Percentiles rank a stretch among this genome's conserved stretches.
Evolutionary conservation across 2,888 invertebrate genomes (phyloP).

Genomic region (Globia sparganii): DNA sequence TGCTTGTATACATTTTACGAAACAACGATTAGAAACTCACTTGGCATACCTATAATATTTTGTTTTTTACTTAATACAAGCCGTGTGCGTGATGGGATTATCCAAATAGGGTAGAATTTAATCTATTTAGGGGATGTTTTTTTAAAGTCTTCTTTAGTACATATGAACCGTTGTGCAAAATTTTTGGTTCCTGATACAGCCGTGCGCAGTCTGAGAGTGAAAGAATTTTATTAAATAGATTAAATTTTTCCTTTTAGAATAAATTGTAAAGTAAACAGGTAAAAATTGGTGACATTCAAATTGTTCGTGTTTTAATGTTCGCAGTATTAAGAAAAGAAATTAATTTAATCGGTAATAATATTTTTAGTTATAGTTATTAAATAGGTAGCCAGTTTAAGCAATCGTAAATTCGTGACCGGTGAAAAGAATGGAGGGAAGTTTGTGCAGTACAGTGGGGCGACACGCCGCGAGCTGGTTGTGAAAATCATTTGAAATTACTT

Average conservation of each 20-base stretch:
- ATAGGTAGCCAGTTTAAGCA: background rate
- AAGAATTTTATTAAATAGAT: background rate
- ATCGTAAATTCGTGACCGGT: too few species aligned
- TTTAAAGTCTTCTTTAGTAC: too few species aligned
- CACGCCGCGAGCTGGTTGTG: background rate
- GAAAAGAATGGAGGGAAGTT: background rate
- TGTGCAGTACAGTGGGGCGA: background rate
- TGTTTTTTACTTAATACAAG: background rate
- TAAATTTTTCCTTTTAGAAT: background rate
- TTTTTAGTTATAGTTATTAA: background rate
- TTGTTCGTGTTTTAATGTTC: background rate
- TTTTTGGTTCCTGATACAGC: too few species aligned
- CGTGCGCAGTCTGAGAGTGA: background rate
- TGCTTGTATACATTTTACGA: too few species aligned
- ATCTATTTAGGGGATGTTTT: background rate
- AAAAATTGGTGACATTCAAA: background rate
- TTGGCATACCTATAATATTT: background rate
- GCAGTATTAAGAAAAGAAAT: background rate
- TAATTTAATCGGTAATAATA: background rate
- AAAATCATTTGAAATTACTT: background rate
- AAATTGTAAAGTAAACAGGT: background rate
- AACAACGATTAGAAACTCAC: conserved; percentile 62
- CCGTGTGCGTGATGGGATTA: background rate
- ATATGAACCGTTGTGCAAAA: too few species aligned
- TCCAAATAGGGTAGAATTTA: background rate